Evolutionary conservation across 2,113 vertebrate species (phyloP).

Genomic region (Hemicordylus capensis): DNA sequence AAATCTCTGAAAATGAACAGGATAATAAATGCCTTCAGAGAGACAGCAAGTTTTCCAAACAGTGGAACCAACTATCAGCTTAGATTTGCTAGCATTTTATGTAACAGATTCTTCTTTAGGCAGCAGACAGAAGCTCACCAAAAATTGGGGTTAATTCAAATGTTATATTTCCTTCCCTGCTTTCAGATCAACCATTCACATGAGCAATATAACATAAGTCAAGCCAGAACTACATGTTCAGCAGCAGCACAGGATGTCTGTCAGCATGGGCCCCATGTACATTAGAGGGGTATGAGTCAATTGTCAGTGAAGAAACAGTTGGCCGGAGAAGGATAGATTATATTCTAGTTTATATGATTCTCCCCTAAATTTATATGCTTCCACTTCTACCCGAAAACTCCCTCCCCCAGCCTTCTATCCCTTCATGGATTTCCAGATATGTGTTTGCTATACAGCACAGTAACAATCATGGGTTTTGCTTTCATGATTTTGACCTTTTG

Average conservation of each 20-base stretch:
- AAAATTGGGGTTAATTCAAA: neutral
- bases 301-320: neutral
- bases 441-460: too few species aligned
- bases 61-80: conserved; percentile 2
- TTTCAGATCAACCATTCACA: neutral
- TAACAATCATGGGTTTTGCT: too few species aligned
- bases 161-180: neutral
- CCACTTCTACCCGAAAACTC: too few species aligned
- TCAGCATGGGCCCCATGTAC: too few species aligned
- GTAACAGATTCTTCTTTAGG: conserved; percentile 7
- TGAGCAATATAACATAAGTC: neutral
- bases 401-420: too few species aligned
- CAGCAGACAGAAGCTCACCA: neutral
- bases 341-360: too few species aligned
- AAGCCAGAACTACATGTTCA: neutral
- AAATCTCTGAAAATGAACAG: conserved; percentile 50
- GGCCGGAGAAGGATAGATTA: too few species aligned
- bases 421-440: too few species aligned
- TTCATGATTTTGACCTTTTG: too few species aligned
- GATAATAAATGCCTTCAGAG: conserved; percentile 16
- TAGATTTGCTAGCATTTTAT: conserved; percentile 18
- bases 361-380: too few species aligned
- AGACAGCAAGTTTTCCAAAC: neutral
- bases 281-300: neutral
- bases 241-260: too few species aligned